Conservation (phyloP, 2,888 invertebrate genomes). For the Aleiodes testaceus region DNA sequence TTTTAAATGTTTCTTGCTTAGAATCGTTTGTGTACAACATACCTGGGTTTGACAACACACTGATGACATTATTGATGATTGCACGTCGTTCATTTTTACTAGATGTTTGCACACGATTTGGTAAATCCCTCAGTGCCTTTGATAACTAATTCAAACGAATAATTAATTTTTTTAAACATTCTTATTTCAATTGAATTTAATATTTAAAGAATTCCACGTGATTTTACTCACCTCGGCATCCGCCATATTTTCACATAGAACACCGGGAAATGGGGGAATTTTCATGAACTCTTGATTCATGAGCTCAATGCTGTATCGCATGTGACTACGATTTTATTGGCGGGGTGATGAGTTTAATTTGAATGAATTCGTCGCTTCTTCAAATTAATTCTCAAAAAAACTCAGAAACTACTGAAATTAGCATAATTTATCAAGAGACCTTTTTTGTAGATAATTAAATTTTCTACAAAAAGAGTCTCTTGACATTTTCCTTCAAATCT, state of each 20-base stretch:
- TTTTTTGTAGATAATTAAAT: too few species aligned
- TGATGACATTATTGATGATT: slow-evolving; percentile 80
- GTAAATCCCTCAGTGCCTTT: slow-evolving; percentile 83
- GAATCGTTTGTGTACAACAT: slow-evolving; percentile 59
- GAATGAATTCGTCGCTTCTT: too few species aligned
- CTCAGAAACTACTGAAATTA: too few species aligned
- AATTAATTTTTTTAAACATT: slow-evolving; percentile 42
- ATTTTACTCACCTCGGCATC: slow-evolving; percentile 78
- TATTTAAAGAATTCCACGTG: slow-evolving; percentile 70
- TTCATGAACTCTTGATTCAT: neutral
- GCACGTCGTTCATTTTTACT: slow-evolving; percentile 82
- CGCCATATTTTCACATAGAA: slow-evolving; percentile 77
- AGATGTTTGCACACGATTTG: slow-evolving; percentile 82
- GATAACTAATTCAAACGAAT: slow-evolving; percentile 75
- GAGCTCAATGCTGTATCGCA: neutral
- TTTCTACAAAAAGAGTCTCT: too few species aligned
- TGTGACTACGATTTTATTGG: neutral
- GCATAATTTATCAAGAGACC: too few species aligned
- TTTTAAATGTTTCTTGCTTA: neutral
- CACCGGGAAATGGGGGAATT: slow-evolving; percentile 27
- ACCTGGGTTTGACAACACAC: slow-evolving; percentile 85
- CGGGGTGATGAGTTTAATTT: neutral
- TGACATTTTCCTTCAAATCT: too few species aligned
- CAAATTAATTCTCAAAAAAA: too few species aligned
- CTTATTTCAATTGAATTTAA: slow-evolving; percentile 38